These are phyloP conservation scores for Lepus oiostolus DNA, from an alignment of 2,797 vertebrate species.

Conservation along the genomic window DNA sequence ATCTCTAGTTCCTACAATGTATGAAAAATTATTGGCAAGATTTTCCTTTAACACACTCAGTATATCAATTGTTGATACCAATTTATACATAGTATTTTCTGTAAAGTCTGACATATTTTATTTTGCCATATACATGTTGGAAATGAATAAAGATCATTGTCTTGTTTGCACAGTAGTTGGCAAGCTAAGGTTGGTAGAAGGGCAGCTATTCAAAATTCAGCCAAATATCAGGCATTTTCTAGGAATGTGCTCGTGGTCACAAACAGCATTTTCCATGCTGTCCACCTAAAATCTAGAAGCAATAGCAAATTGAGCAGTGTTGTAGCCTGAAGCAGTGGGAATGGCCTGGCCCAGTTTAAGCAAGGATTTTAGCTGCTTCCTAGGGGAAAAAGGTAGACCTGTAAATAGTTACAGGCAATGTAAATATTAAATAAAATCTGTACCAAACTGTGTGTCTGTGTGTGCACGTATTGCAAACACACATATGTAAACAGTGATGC, in stretches of 20 bases:
- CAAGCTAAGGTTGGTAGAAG: conserved; percentile 27
- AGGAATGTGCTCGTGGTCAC: not conserved
- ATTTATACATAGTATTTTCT: not conserved
- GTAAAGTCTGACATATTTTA: not conserved
- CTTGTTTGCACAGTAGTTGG: not conserved
- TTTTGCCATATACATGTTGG: not conserved
- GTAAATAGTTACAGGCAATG: conserved; percentile 12
- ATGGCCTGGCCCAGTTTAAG: not conserved
- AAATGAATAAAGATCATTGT: not conserved
- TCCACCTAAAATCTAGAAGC: not conserved
- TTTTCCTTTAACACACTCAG: conserved; percentile 48
- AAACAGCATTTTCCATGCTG: not conserved
- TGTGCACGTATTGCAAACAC: not conserved
- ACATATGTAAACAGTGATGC: not conserved
- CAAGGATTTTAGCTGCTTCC: not conserved
- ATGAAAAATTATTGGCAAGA: conserved; percentile 50
- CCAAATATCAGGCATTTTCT: conserved; percentile 48
- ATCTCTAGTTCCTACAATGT: not conserved
- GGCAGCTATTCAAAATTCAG: conserved; percentile 34
- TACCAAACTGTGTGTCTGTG: not conserved
- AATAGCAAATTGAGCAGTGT: not conserved
- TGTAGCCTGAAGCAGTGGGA: not conserved
- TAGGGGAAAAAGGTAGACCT: not conserved
- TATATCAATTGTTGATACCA: not conserved
- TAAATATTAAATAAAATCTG: conserved; percentile 29